Conservation (phyloP, 2,797 vertebrate species). For the Manis crassicaudata region DNA sequence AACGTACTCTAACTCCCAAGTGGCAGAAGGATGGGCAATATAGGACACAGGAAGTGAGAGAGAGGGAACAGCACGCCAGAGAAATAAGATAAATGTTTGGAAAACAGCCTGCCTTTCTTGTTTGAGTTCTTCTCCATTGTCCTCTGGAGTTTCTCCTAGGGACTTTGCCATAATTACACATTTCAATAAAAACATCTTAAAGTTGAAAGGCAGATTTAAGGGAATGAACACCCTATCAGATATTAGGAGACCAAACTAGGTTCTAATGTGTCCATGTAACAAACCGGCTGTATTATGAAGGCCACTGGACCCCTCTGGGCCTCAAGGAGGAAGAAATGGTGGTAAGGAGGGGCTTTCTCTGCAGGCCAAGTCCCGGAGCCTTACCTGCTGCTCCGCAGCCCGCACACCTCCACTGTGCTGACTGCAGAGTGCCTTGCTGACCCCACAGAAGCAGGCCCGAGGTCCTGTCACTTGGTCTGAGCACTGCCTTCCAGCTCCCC, state of each 20-base stretch:
- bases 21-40: not conserved
- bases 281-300: not conserved
- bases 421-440: not conserved
- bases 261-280: not conserved
- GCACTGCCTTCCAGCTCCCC: rapidly evolving
- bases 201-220: not conserved
- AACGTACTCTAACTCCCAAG: not conserved
- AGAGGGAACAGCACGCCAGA: not conserved
- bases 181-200: not conserved
- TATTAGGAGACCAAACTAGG: not conserved
- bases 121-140: not conserved
- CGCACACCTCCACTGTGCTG: not conserved
- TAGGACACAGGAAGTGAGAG: not conserved
- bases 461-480: not conserved
- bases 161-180: not conserved
- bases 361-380: not conserved
- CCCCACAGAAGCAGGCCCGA: not conserved
- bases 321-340: not conserved
- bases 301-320: not conserved
- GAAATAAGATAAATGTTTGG: not conserved
- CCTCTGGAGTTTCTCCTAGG: not conserved
- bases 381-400: not conserved
- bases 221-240: not conserved
- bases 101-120: not conserved
- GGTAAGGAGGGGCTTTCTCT: not conserved